A percentile compares a stretch with the other conserved stretches of the same genome.
These are phyloP conservation scores for Xenus cinereus DNA, from an alignment of 2,113 vertebrate species.

Conservation along the genomic window DNA sequence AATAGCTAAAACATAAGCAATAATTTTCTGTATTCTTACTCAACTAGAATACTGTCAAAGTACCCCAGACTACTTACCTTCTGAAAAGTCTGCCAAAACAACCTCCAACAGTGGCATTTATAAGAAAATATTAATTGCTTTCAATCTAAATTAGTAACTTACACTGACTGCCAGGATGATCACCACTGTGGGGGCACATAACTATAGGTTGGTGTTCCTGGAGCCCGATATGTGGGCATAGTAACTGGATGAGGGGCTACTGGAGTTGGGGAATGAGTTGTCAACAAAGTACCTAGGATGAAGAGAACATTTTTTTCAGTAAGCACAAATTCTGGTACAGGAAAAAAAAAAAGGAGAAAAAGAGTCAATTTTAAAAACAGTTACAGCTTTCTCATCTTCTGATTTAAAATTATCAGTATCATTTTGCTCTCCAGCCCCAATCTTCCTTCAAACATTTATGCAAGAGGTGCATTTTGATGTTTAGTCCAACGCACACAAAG, in stretches of 20 bases:
- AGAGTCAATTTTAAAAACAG: background rate
- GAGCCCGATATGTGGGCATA: conserved; percentile 92
- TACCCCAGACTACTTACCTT: background rate
- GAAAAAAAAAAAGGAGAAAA: accelerated
- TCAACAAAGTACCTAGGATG: conserved; percentile 87
- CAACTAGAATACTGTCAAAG: background rate
- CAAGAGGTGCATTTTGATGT: background rate
- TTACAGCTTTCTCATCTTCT: background rate
- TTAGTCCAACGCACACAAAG: background rate
- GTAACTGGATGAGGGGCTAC: conserved; percentile 90
- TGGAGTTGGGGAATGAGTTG: conserved; percentile 91
- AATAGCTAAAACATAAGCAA: background rate
- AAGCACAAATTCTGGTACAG: background rate
- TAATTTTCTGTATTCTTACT: background rate
- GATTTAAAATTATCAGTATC: background rate
- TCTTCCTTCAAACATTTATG: background rate
- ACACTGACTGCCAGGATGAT: conserved; percentile 83
- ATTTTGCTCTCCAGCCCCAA: background rate
- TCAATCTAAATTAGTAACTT: conserved; percentile 38
- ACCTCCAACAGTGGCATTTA: background rate
- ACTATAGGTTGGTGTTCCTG: conserved; percentile 96
- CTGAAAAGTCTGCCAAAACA: background rate
- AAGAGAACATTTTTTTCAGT: conserved; percentile 16
- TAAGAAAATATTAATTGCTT: background rate
- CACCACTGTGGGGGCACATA: conserved; percentile 98